Base-by-base conservation (phyloP, 2,797 vertebrate species). In the Apogon hyalosoma region DNA sequence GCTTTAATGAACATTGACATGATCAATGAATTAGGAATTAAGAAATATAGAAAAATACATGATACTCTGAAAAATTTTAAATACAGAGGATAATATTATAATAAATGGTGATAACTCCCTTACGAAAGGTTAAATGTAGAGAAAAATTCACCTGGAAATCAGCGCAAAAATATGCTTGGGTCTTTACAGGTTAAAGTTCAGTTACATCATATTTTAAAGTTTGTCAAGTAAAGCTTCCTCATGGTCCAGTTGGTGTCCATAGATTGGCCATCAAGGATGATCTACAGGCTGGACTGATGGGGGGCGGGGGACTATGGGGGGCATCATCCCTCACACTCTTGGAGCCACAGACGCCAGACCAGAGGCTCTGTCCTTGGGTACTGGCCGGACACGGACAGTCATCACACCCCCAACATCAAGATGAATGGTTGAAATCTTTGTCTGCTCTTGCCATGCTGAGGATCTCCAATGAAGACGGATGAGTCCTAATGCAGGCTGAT, bases 381-480 rank as follows among this genome's bases (percentile, higher is more conserved):
- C 56, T 51, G 68, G 61, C 66, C 15, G 16, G 68, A 82, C 62
- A 66, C 60, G 49, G 58, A 65, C 63, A 84, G 75, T 79, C 79
- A 69, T 56, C 57, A 21, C 58, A 39, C 46, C 42, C 58, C 77
- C 80, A 71, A 80, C 65, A 83, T 89, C 49, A 77, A 87, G 85
- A 90, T 73, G 61, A 71, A 91, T 91, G 73, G 48, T 13, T 62
- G 11, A 47, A 74, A 64, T 79, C 52, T 76, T 58, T 24, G 38
- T 71, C 65, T 74, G 72, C 61, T 73, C 59, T 69, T 69, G 77
- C 53, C 50, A 54, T 63, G 75, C 67, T 54, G 50, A 65, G 68
- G 65, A 67, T 54, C 54, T 73, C 51, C 68, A 65, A 88, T 80
- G 74, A 87, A 90, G 91, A 91, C 58, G 56, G 82, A 90, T 90